Percentiles rank a stretch among this genome's conserved stretches.
Evolutionary conservation across 2,113 vertebrate genomes (phyloP).

Genomic region (Oenanthe oenanthe): DNA sequence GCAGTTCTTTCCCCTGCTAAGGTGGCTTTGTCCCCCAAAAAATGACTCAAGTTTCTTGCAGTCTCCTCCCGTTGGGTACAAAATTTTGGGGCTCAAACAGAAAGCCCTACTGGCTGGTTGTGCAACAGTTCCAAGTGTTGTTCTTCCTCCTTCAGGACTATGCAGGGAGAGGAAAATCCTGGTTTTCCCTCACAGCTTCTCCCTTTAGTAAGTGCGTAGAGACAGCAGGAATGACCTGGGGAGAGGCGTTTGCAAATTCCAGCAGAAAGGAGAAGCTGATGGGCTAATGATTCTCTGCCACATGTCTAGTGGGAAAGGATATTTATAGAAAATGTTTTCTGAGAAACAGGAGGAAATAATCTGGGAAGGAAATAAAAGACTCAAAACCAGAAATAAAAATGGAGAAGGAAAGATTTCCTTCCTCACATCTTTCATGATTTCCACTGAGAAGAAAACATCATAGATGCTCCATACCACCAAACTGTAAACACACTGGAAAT

Average conservation of each 20-base stretch:
- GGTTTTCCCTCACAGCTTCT: not conserved
- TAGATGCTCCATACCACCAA: not conserved
- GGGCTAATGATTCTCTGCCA: not conserved
- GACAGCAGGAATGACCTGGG: not conserved
- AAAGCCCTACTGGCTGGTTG: not conserved
- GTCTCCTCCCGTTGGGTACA: not conserved
- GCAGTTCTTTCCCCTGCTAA: not conserved
- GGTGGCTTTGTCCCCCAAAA: not conserved
- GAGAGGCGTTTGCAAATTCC: rapidly evolving
- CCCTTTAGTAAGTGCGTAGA: not conserved
- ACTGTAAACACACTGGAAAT: not conserved
- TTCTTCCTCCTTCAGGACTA: not conserved
- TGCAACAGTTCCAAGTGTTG: not conserved
- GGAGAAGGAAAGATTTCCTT: not conserved
- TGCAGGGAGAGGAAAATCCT: not conserved
- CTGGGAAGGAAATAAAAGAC: not conserved
- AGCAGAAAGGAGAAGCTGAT: not conserved
- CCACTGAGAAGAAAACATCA: not conserved
- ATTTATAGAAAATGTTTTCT: not conserved
- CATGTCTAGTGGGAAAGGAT: not conserved
- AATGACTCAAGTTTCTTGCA: not conserved
- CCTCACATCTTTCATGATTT: not conserved
- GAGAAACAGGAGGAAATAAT: not conserved
- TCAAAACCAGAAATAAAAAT: not conserved
- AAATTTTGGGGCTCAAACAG: not conserved